Evolutionary conservation across 1,140 invertebrate genomes (phyloP).

Genomic region (Spodoptera litura): DNA sequence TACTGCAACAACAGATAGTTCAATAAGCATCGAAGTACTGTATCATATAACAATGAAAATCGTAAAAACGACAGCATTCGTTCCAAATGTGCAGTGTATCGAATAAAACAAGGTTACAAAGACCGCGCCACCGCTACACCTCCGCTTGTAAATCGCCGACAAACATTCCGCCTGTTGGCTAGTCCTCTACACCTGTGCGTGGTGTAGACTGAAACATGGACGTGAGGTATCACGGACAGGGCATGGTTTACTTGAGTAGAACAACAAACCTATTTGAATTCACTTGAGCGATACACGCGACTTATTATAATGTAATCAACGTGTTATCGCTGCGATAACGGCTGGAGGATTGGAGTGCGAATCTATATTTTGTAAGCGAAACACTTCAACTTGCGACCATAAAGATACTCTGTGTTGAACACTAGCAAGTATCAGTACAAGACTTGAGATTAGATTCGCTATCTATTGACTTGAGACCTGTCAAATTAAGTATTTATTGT

Average conservation of each 20-base stretch:
- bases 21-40: background rate
- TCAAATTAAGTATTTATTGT: too few species aligned
- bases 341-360: conserved; percentile 12
- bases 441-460: conserved; percentile 2
- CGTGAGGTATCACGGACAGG: too few species aligned
- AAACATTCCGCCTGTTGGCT: background rate
- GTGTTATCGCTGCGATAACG: conserved; percentile 25
- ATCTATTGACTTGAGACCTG: background rate
- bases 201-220: too few species aligned
- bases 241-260: too few species aligned
- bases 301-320: conserved; percentile 33
- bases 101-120: conserved; percentile 40
- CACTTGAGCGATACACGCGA: conserved; percentile 17
- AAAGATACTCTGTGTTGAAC: background rate
- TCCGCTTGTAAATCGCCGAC: background rate
- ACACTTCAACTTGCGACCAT: background rate
- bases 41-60: conserved; percentile 5
- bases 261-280: background rate
- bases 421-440: conserved; percentile 6
- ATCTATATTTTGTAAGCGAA: conserved; percentile 3
- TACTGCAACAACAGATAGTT: background rate
- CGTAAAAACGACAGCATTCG: background rate
- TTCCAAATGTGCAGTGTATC: conserved; percentile 41
- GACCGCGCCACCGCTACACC: background rate
- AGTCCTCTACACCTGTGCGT: too few species aligned